Evolutionary conservation across 2,113 vertebrate genomes (phyloP).

Genomic region (Astatotilapia flaviijosephi): DNA sequence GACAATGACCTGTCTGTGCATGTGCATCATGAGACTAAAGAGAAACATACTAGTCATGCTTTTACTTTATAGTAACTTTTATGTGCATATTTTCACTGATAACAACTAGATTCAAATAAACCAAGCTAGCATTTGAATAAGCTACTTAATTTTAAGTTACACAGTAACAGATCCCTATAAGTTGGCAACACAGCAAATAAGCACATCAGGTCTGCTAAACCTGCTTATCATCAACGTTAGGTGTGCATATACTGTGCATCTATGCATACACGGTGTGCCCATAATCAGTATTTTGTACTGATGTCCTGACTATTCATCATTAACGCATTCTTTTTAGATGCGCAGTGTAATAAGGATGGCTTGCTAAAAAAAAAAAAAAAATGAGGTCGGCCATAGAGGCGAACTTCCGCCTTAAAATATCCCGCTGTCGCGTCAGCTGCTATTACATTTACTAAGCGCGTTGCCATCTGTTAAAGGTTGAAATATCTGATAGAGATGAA

Average conservation of each 20-base stretch:
- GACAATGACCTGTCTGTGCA: background rate
- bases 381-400: background rate
- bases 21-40: background rate
- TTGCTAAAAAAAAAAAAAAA: background rate
- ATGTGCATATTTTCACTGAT: background rate
- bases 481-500: background rate
- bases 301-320: background rate
- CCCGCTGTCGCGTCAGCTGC: constrained; percentile 10
- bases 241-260: background rate
- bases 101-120: background rate
- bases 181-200: background rate
- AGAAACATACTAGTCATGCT: background rate
- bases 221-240: background rate
- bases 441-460: background rate
- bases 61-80: background rate
- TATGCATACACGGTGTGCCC: background rate
- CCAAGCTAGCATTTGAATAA: background rate
- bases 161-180: background rate
- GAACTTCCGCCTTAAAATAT: background rate
- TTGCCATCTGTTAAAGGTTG: constrained; percentile 3
- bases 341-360: background rate
- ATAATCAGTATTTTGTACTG: background rate
- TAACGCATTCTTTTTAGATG: background rate
- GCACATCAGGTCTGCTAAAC: background rate
- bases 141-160: background rate